Percentiles rank a stretch among this genome's conserved stretches.
These are phyloP conservation scores for Colinus virginianus DNA, from an alignment of 2,113 vertebrate genomes.

Conservation along the genomic window DNA sequence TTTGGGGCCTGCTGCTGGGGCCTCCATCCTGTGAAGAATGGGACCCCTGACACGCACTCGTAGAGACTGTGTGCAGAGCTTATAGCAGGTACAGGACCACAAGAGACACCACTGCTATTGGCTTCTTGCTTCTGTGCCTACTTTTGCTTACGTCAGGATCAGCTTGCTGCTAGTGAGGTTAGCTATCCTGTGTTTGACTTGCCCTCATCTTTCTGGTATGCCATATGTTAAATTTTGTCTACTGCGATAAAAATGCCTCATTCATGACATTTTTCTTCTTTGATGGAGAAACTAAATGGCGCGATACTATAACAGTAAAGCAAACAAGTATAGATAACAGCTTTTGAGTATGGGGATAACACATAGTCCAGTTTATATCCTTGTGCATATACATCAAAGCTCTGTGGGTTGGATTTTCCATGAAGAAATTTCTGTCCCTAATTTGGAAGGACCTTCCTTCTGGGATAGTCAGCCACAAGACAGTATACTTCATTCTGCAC, in stretches of 20 bases:
- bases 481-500: neutral
- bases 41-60: neutral
- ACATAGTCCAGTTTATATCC: neutral
- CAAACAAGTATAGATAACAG: neutral
- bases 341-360: neutral
- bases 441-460: neutral
- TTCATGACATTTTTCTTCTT: neutral
- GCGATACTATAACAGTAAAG: neutral
- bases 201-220: neutral
- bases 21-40: neutral
- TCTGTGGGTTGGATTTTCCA: neutral
- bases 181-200: neutral
- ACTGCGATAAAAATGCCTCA: neutral
- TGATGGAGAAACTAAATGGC: neutral
- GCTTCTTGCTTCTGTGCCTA: neutral
- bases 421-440: neutral
- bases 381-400: neutral
- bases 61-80: neutral
- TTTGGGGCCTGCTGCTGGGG: neutral
- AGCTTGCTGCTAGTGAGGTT: neutral
- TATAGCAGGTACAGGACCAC: neutral
- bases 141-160: neutral
- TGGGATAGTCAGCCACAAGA: neutral
- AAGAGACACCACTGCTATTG: neutral
- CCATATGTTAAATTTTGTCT: neutral